Evolutionary conservation across 2,888 invertebrate species (phyloP), one percentile per base, ranked within the genome.

Genomic region (Ligdia adustata): DNA sequence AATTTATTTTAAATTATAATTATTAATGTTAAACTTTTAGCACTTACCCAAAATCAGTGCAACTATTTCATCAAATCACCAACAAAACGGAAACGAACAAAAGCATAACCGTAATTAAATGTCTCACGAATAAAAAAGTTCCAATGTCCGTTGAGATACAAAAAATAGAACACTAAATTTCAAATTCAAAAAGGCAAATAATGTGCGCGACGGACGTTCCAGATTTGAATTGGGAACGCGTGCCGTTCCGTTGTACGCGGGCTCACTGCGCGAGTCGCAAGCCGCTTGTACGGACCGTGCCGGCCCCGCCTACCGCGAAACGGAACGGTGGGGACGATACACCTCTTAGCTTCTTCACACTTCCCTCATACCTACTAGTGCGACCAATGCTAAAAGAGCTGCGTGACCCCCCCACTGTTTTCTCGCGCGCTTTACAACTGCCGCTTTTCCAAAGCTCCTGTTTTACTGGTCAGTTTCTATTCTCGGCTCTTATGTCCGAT

Each of bases 291-390:
- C 79, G 69, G 75, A 72, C 68, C 69, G 72, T 64, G 71, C 48
- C 42, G 38, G 48, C 86, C 75, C 84, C 85, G 86, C 86, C 86
- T 74, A 78, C 79, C 66, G 69, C 73, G 72, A 68, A 72, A 78
- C 79, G 75, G 65, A 76, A 79, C 80, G 81, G 77, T 67, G 78
- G 77, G 78, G 83, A 81, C 75, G 79, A 60, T 60, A 84, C 85
- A 86, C 86, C 86, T 86, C 84, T 85, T 85, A 86, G 82, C 84
- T 78, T 84, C 83, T 86, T 86, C 83, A 86, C 86, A 84, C 85
- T 86, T 83, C 77, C 80, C 75, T 76, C 48, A 71, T 84, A 80
- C 84, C 85, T 84, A 83, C 80, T 86, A 86, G 85, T 74, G 60
- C 59, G 70, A 65, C 87, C 81, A 74, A 55, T 58, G 26, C 57